Conservation (phyloP, 2,797 vertebrate genomes). For the Myotis vivesi region DNA sequence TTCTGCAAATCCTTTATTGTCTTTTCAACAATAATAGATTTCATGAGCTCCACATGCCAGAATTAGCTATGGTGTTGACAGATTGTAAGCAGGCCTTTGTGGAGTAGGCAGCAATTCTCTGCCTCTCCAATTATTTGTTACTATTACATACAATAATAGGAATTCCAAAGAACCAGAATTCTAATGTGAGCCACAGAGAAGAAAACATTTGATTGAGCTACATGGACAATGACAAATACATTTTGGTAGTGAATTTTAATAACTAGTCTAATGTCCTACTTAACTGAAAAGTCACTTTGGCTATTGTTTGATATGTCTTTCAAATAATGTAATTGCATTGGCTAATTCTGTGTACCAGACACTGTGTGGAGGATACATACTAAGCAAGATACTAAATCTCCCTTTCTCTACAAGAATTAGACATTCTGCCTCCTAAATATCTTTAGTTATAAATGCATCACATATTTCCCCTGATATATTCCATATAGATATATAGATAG, state of each 20-base stretch:
- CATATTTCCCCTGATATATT: accelerated
- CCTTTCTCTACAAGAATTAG: neutral
- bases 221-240: neutral
- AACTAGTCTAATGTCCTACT: neutral
- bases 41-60: neutral
- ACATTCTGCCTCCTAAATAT: neutral
- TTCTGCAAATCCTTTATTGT: neutral
- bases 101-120: neutral
- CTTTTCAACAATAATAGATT: neutral
- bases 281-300: neutral
- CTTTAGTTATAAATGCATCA: neutral
- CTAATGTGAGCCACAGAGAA: neutral
- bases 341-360: neutral
- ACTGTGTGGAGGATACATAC: neutral
- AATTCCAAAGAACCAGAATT: conserved; percentile 5
- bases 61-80: neutral
- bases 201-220: neutral
- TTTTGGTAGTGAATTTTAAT: neutral
- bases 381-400: neutral
- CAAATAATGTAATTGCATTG: neutral
- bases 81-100: neutral
- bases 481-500: no score
- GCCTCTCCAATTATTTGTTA: neutral
- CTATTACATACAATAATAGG: neutral
- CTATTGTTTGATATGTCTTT: neutral